These are phyloP conservation scores for Cerastoderma edule DNA, from an alignment of 2,888 invertebrate species.

Conservation along the genomic window DNA sequence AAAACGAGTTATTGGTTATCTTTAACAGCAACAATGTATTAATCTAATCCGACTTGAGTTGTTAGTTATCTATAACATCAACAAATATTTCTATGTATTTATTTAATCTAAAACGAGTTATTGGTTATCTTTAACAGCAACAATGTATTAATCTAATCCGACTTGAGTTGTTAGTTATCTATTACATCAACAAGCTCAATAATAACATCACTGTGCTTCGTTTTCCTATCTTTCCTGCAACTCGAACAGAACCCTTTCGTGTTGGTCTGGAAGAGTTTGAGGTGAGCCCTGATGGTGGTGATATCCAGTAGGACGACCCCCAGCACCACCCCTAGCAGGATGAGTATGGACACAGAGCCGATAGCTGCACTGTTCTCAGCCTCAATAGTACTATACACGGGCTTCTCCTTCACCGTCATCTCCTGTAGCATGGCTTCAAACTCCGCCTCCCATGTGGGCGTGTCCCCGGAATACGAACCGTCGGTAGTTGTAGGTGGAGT, in stretches of 20 bases:
- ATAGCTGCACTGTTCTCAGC: constrained; percentile 49
- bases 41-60: no score
- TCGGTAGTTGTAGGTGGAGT: no score
- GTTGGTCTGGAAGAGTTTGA: constrained; percentile 26
- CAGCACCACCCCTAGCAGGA: constrained; percentile 40
- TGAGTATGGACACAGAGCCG: constrained; percentile 46
- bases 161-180: not conserved
- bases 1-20: no score
- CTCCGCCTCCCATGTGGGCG: constrained; percentile 4
- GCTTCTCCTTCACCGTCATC: constrained; percentile 45
- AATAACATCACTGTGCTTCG: constrained; percentile 4
- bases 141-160: no score
- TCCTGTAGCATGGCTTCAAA: constrained; percentile 47
- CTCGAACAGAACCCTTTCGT: constrained; percentile 22
- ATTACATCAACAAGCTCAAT: not conserved
- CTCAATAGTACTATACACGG: constrained; percentile 37
- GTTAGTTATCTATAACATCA: no score
- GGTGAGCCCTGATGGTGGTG: constrained; percentile 41
- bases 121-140: no score
- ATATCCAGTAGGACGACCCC: constrained; percentile 54
- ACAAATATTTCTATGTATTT: no score
- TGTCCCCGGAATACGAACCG: no score
- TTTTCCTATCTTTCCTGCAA: constrained; percentile 10
- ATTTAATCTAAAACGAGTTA: no score
- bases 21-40: no score